Evolutionary conservation across 2,113 vertebrate genomes (phyloP).

Genomic region (Lathamus discolor): DNA sequence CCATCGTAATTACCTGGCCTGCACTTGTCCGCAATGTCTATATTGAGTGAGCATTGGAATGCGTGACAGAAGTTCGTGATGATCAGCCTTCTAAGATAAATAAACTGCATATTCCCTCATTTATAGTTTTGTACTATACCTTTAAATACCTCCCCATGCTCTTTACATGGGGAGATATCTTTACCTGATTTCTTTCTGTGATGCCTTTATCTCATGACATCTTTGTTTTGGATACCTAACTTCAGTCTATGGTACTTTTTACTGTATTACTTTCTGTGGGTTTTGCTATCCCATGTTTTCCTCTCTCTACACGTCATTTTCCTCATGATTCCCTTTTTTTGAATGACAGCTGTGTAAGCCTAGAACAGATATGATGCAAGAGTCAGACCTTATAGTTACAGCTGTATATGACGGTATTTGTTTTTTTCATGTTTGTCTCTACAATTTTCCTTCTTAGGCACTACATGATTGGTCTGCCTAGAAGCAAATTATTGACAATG

Average conservation of each 20-base stretch:
- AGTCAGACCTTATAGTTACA: not conserved
- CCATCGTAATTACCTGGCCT: not conserved
- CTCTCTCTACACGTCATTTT: not conserved
- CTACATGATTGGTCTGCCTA: not conserved
- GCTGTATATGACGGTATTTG: not conserved
- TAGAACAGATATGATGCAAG: not conserved
- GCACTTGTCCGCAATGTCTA: not conserved
- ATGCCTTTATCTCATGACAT: not conserved
- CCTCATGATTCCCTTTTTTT: not conserved
- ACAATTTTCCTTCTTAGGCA: not conserved
- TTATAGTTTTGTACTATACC: not conserved
- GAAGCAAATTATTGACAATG: not conserved
- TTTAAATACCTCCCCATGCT: not conserved
- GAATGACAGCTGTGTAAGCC: not conserved
- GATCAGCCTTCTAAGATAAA: not conserved
- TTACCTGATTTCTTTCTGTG: not conserved
- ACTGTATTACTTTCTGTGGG: not conserved
- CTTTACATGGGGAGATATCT: not conserved
- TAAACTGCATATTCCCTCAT: not conserved
- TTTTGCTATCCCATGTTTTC: not conserved
- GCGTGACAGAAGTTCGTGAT: not conserved
- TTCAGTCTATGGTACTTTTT: not conserved
- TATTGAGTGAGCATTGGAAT: not conserved
- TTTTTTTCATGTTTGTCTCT: accelerated
- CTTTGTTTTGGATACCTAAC: not conserved